A percentile compares a stretch with the other conserved stretches of the same genome.
phyloP scores from a whole-genome alignment of 1,140 invertebrate species.

The Solenopsis fugax region DNA sequence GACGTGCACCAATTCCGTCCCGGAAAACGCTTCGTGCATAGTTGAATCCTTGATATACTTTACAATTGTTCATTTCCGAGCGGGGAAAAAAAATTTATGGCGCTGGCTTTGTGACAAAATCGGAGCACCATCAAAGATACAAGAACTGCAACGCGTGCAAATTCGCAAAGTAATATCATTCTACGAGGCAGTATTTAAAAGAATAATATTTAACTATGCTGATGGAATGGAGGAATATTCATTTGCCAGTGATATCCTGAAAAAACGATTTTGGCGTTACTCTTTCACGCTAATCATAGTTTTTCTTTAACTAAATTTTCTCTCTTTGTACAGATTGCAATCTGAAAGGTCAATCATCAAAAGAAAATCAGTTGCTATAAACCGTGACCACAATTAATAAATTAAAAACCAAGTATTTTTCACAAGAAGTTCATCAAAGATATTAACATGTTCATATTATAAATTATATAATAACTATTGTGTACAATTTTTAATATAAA shows the following conservation, averaged over 20 bases:
- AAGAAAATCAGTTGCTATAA: neutral
- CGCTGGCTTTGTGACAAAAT: neutral
- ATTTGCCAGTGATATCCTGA: neutral
- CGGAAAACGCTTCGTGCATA: neutral
- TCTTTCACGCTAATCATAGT: neutral
- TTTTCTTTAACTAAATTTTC: neutral
- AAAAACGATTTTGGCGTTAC: neutral
- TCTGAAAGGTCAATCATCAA: neutral
- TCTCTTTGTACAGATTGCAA: neutral
- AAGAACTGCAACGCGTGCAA: neutral
- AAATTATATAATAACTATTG: neutral
- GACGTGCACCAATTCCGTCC: conserved; percentile 54
- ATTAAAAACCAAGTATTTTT: neutral
- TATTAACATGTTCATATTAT: neutral
- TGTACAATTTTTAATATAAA: neutral
- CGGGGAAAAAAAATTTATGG: neutral
- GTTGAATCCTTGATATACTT: conserved; percentile 29
- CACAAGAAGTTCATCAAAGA: neutral
- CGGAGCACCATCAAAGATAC: no score
- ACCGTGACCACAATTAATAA: neutral
- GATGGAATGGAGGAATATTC: neutral
- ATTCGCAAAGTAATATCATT: neutral
- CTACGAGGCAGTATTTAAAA: conserved; percentile 9
- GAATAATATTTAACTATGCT: conserved; percentile 30
- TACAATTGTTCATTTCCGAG: conserved; percentile 41